Evolutionary conservation across 2,113 vertebrate genomes (phyloP).

Genomic region (Heterocephalus glaber): DNA sequence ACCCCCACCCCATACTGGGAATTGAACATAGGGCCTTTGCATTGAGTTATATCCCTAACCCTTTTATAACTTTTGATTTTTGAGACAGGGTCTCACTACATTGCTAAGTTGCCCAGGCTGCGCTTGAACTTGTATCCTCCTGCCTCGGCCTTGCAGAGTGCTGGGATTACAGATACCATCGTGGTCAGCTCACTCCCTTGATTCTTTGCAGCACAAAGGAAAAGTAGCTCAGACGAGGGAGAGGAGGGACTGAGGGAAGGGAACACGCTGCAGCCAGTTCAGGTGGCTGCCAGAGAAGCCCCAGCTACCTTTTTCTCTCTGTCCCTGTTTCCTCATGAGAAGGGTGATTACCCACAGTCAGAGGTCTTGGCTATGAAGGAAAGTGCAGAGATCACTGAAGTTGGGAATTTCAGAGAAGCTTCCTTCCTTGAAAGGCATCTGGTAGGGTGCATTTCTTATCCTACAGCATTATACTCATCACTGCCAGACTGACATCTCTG

Average conservation of each 20-base stretch:
- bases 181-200: neutral
- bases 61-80: neutral
- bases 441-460: neutral
- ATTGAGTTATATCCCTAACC: neutral
- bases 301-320: neutral
- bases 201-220: neutral
- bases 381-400: neutral
- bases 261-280: neutral
- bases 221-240: neutral
- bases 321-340: neutral
- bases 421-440: neutral
- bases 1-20: neutral
- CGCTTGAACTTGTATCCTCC: neutral
- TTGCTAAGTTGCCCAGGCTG: too few species aligned
- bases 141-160: neutral
- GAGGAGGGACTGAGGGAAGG: neutral
- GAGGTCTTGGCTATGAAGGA: neutral
- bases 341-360: neutral
- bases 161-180: neutral
- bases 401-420: rapidly evolving
- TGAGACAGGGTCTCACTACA: neutral
- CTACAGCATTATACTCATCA: neutral
- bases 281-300: constrained; percentile 8
- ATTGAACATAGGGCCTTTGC: neutral
- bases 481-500: rapidly evolving